Conservation (phyloP, 2,888 invertebrate species). For the Meta bourneti region DNA sequence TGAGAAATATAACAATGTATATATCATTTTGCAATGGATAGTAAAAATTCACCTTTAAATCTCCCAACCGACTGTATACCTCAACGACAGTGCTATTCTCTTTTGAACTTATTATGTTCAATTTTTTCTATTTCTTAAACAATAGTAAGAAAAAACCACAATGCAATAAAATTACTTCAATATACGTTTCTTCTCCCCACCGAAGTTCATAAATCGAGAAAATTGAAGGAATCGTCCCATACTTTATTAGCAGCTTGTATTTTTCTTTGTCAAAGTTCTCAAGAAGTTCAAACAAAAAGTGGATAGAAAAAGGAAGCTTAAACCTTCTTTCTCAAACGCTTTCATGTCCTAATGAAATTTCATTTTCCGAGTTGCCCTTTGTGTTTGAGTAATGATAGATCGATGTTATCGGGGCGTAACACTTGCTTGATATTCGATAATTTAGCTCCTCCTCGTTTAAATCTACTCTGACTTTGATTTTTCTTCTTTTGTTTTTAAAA, state of each 20-base stretch:
- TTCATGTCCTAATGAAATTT: conserved; percentile 45
- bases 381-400: conserved; percentile 58
- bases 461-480: background rate
- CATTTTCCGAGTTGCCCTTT: conserved; percentile 32
- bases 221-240: too few species aligned
- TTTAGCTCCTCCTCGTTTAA: conserved; percentile 43
- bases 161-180: too few species aligned
- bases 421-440: conserved; percentile 63
- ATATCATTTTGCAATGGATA: too few species aligned
- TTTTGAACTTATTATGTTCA: too few species aligned
- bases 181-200: too few species aligned
- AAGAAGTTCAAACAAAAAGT: background rate
- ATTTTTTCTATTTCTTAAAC: too few species aligned
- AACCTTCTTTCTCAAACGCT: background rate
- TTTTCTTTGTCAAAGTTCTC: background rate
- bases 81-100: too few species aligned
- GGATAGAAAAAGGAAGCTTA: background rate
- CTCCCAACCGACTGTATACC: too few species aligned
- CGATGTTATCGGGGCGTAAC: conserved; percentile 62
- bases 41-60: too few species aligned
- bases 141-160: too few species aligned
- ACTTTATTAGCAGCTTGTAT: background rate
- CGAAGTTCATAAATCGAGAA: too few species aligned
- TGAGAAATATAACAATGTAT: too few species aligned
- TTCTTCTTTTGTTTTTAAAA: background rate